Evolutionary conservation across 2,113 vertebrate species (phyloP).

Genomic region (Siniperca knerii): DNA sequence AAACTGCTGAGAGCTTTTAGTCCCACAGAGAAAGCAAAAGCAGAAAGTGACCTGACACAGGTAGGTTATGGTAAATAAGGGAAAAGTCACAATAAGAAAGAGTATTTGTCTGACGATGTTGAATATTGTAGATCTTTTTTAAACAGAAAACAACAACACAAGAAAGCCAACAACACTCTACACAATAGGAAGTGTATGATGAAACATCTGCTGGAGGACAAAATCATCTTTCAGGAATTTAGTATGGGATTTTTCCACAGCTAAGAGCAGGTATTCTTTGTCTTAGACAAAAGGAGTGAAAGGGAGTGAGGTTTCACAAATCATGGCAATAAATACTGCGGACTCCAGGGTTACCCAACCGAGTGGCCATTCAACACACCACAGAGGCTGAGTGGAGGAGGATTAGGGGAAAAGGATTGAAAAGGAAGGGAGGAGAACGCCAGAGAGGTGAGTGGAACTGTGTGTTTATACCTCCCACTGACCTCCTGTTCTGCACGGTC

Average conservation of each 20-base stretch:
- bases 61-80: conserved; percentile 8
- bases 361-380: conserved; percentile 35
- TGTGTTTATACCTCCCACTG: conserved; percentile 43
- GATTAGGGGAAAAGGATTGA: conserved; percentile 35
- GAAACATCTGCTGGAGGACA: conserved; percentile 6
- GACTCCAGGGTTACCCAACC: conserved; percentile 51
- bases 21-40: conserved; percentile 24
- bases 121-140: not conserved
- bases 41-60: conserved; percentile 25
- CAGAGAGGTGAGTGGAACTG: conserved; percentile 42
- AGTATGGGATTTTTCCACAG: conserved; percentile 8
- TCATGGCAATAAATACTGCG: conserved; percentile 62
- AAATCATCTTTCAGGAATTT: conserved; percentile 12
- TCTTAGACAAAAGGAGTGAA: conserved; percentile 41
- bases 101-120: not conserved
- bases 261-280: conserved; percentile 22
- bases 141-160: not conserved
- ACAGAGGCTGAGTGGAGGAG: conserved; percentile 36
- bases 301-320: conserved; percentile 63
- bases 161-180: not conserved
- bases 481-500: conserved; percentile 69
- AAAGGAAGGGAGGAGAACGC: conserved; percentile 34
- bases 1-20: conserved; percentile 60
- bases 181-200: not conserved
- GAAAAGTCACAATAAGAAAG: not conserved